These are phyloP conservation scores for Sarcophaga variegata DNA, from an alignment of 2,888 invertebrate genomes.

Conservation along the genomic window DNA sequence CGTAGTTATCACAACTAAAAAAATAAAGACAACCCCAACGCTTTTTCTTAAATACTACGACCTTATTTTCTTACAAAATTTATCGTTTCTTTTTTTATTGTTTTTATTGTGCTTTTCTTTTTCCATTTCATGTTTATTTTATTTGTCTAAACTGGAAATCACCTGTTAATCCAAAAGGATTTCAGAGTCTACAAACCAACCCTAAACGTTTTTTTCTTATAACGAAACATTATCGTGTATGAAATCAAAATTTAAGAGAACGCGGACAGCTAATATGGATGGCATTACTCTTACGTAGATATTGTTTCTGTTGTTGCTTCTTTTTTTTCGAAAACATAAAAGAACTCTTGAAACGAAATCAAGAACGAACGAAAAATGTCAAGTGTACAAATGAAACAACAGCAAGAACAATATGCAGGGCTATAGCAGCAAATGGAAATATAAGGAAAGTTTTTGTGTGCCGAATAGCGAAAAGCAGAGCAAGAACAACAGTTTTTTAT, in stretches of 20 bases:
- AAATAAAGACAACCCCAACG: neutral
- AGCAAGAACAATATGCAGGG: conserved; percentile 20
- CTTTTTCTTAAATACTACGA: neutral
- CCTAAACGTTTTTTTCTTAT: neutral
- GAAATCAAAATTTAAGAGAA: conserved; percentile 52
- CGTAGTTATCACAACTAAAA: too few species aligned
- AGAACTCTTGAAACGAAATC: conserved; percentile 37
- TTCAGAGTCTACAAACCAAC: conserved; percentile 17
- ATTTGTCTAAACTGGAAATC: conserved; percentile 46
- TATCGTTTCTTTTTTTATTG: neutral
- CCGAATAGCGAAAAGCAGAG: conserved; percentile 37
- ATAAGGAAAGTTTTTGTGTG: conserved; percentile 39
- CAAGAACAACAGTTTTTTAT: conserved; percentile 74
- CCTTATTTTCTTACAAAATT: neutral
- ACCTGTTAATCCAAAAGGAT: conserved; percentile 68
- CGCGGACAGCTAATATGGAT: neutral
- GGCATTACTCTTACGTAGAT: conserved; percentile 3
- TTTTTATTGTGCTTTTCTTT: too few species aligned
- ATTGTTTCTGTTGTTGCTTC: neutral
- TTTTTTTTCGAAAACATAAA: conserved; percentile 27
- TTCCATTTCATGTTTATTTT: neutral
- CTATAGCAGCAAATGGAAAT: conserved; percentile 56
- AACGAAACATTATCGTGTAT: neutral
- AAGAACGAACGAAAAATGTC: conserved; percentile 58
- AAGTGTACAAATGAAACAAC: conserved; percentile 51